Conservation (phyloP, 2,888 invertebrate species). For the Holacanthella duospinosa region DNA sequence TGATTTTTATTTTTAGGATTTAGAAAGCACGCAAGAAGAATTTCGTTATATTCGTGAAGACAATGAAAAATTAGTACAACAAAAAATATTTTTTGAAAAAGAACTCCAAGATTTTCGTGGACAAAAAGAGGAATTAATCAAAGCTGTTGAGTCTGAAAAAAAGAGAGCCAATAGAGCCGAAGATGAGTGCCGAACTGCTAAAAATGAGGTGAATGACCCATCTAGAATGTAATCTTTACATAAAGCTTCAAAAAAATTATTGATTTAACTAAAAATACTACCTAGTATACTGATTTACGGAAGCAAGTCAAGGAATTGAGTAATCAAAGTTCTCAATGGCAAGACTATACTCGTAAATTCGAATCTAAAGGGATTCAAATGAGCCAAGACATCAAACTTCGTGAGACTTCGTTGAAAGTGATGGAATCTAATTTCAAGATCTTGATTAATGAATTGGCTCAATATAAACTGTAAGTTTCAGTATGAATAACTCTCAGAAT, state of each 20-base stretch:
- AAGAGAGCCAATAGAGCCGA: neutral
- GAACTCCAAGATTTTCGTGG: neutral
- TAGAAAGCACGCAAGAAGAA: neutral
- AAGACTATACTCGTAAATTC: constrained; percentile 13
- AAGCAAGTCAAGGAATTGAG: constrained; percentile 16
- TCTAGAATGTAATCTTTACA: too few species aligned
- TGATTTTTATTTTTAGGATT: constrained; percentile 1
- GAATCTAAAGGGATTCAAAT: neutral
- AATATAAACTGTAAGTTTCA: neutral
- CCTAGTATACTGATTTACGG: constrained; percentile 8
- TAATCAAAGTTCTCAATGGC: constrained; percentile 26
- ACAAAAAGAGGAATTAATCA: neutral
- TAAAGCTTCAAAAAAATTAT: neutral
- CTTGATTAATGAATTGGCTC: neutral
- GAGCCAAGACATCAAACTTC: neutral
- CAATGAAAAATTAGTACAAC: neutral
- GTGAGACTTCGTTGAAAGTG: neutral
- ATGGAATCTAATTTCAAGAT: neutral
- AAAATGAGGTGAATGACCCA: neutral
- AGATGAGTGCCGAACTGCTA: neutral
- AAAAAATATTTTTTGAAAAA: neutral
- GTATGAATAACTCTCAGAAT: neutral
- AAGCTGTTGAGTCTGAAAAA: neutral
- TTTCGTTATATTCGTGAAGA: neutral
- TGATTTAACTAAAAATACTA: neutral